Evolutionary conservation across 2,797 vertebrate species (phyloP), one percentile per base, ranked within the genome.

Genomic region (Tachyglossus aculeatus): DNA sequence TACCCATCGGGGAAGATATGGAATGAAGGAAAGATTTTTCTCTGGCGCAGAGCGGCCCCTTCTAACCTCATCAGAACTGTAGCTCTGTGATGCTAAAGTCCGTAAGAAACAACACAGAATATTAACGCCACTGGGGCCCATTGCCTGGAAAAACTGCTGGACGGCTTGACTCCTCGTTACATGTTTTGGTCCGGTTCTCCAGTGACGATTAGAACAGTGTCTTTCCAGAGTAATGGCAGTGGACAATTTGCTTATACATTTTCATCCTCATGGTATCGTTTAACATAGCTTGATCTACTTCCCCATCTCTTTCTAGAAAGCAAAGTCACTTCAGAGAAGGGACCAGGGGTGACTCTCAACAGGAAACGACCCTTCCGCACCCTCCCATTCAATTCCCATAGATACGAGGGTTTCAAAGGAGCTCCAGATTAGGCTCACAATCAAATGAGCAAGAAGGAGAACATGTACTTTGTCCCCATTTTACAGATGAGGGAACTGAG

Each of bases 11-110:
- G 13, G 22, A 44, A 29, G 47, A 59, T 29, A 47, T n/a, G 11
- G n/a, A 33, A 45, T 41, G 33, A 33, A 19, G 18, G 41, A 13
- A 27, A 2, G 19, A 3, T 51, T 29, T 38, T 51, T 39, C 19
- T n/a, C 22, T 39, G 38, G 5, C 31, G 15, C 21, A 5, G 31
- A 27, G 25, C 14, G 29, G 21, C 14, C 69, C 24, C 12, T 9
- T 5, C 24, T 16, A n/a, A 54, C 36, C 31, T 41, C 1, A 0
- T 36, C 44, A 0, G 1, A 53, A 33, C 25, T 10, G 0, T 11
- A 13, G 22, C 37, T 9, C 1, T 41, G 0, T 0, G 18, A 13
- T 45, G 33, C 36, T 39, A 44, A 43, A 2, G 39, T 13, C 29
- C 25, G 3, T 1, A 4, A 41, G 34, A 14, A 51, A 44, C 3